A percentile compares a stretch with the other conserved stretches of the same genome.
phyloP scores from a whole-genome alignment of 2,113 vertebrate genomes.

The Rhinolophus ferrumequinum region DNA sequence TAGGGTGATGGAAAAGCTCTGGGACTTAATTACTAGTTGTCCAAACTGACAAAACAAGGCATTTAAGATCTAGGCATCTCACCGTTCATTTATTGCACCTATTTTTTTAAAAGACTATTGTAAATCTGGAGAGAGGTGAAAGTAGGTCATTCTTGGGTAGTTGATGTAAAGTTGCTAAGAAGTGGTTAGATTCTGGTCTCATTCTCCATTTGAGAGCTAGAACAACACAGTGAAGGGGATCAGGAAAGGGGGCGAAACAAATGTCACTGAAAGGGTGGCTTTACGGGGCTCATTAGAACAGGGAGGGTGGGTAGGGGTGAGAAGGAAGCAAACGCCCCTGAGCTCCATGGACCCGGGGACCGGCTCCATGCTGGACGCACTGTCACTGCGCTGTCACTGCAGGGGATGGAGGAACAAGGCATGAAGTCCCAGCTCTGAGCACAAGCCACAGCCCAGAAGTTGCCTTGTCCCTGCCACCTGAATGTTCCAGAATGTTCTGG shows the following conservation, averaged over 20 bases:
- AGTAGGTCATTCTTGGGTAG: neutral
- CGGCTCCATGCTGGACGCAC: too few relatives aligned
- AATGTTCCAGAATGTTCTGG: rapidly evolving
- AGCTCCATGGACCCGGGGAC: neutral
- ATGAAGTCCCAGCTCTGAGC: rapidly evolving
- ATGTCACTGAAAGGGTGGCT: too few relatives aligned
- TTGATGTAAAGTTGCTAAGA: neutral
- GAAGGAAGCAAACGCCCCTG: neutral
- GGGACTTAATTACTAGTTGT: neutral
- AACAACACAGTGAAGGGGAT: rapidly evolving
- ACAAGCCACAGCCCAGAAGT: neutral
- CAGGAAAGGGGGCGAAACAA: neutral
- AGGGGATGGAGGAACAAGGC: neutral
- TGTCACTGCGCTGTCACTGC: rapidly evolving
- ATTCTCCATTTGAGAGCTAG: neutral
- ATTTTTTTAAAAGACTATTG: neutral
- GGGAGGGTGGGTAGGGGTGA: too few relatives aligned
- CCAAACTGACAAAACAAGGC: too few relatives aligned
- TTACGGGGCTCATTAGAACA: neutral
- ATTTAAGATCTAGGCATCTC: neutral
- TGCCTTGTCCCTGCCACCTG: too few relatives aligned
- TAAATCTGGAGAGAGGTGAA: neutral
- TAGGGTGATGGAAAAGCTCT: rapidly evolving
- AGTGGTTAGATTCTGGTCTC: rapidly evolving
- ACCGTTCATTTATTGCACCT: neutral